These are phyloP conservation scores for zebrafish (Danio rerio) DNA, from an alignment of 2,113 vertebrate species.

Conservation along the genomic window DNA sequence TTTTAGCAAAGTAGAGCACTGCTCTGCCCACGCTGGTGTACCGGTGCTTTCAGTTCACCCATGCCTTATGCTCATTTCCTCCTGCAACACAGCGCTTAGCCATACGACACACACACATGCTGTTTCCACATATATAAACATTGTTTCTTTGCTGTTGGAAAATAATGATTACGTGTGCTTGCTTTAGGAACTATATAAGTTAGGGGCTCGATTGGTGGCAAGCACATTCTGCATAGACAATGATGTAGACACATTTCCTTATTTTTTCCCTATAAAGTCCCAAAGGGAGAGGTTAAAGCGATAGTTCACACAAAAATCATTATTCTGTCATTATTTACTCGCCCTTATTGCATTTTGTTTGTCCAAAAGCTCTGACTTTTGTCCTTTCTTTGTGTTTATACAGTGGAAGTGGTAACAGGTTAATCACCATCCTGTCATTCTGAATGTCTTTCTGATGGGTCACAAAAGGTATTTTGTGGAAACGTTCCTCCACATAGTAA, in stretches of 20 bases:
- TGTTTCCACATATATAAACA: not conserved
- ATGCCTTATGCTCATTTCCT: constrained; percentile 55
- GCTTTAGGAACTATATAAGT: constrained; percentile 15
- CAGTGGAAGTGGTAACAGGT: too few species aligned
- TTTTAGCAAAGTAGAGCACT: constrained; percentile 17
- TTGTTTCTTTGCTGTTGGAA: not conserved
- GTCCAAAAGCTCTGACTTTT: too few species aligned
- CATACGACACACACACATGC: not conserved
- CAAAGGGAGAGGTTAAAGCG: constrained; percentile 38
- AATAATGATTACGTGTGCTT: not conserved
- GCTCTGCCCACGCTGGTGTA: constrained; percentile 29
- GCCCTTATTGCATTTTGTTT: too few species aligned
- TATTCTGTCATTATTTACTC: not conserved
- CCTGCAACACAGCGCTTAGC: constrained; percentile 40
- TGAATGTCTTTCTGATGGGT: too few species aligned
- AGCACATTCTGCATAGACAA: constrained; percentile 3
- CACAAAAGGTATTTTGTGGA: too few species aligned
- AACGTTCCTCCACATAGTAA: too few species aligned
- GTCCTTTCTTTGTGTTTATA: too few species aligned
- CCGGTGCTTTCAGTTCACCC: constrained; percentile 56
- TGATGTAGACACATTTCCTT: constrained; percentile 9
- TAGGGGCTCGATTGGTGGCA: constrained; percentile 28
- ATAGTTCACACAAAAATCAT: not conserved
- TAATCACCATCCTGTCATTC: too few species aligned
- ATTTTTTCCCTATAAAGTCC: not conserved